Base-by-base conservation (phyloP, 1,140 invertebrate species). In the Bombus fervidus region DNA sequence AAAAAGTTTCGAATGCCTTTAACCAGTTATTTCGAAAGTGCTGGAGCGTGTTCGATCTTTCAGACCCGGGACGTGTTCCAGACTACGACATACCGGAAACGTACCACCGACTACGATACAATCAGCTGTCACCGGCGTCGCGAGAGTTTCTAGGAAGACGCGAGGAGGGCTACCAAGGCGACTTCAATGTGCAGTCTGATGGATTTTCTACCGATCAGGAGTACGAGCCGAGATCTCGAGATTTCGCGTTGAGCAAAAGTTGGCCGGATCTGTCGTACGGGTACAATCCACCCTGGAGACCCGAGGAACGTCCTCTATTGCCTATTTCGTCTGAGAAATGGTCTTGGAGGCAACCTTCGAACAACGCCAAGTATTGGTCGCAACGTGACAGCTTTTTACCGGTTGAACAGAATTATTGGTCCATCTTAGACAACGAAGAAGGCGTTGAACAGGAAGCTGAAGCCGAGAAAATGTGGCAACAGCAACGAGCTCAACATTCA, bases 321-420 rank as follows among this genome's bases (percentile, higher is more conserved):
- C 68, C 87, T 22, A 34, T 71, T 37, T 10, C 71, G 10, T 31
- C 80, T 2, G 83, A 72, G 12, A 90, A 92, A 64, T 93, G 93
- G 93, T 79, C 90, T 6, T 91, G 92, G 90, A 86, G 87, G 57
- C 88, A 89, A 41, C 47, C 75, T 6, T 18, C 62, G n/a, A 78
- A 87, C 47, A 83, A 91, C 13, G 57, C 66, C 8, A 91, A 90
- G 68, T 83, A 81, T 18, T 92, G 91, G 92, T 39, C 88, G 9
- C 81, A 88, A 15, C 91, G 90, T 53, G 81, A 69, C 25, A 90
- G 89, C 25, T 87, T 57, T 80, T 13, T 88, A 81, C 92, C 81
- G 34, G 77, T 75, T 15, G 90, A 92, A 25, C 74, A 88, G 2
- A 89, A 88, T n/a, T 92, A 92, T 59, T 92, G 91, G 91, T 77